Evolutionary conservation across 1,140 invertebrate species (phyloP), one percentile per base, ranked within the genome.

Genomic region (Tigriopus japonicus): DNA sequence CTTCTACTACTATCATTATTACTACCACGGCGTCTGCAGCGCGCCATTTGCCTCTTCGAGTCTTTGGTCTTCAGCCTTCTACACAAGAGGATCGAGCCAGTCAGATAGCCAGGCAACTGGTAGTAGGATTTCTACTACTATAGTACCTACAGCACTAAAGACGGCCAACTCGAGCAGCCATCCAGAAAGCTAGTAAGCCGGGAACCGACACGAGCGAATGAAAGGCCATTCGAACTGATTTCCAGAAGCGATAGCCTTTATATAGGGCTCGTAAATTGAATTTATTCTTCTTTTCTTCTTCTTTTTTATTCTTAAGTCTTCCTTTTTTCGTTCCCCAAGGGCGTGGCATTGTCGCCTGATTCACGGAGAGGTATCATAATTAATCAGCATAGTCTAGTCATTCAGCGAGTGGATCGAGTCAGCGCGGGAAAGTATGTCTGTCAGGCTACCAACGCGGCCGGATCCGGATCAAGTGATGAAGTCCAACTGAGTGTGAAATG

Each of bases 371-470:
- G 86, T 7, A 77, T 91, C 1, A 87, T 92, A 64, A 82, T 87
- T n/a, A 86, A 83, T 65, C 83, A 82, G 68, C 80, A 81, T 42
- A 81, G 82, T 68, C 71, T 90, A 53, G 86, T 85, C 6, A 72
- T 89, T 61, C 81, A 87, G 66, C 79, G 80, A 61, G 82, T 89
- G 35, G 81, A 79, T 53, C 75, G 83, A 63, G 77, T 79, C 51
- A 84, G 86, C 70, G 82, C 84, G 7, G 87, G 87, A 21, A 83
- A 84, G 70, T 89, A 89, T 69, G 82, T 83, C 1, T 89, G 86
- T 68, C 81, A 83, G 1, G 87, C 86, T 1, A 86, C 84, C 15
- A 91, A 90, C 66, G 84, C 87, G 1, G 86, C 89, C 71, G 86
- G 86, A 15, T 85, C 88, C 67, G 86, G 86, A 23, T 80, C 81